phyloP scores from a whole-genome alignment of 2,888 invertebrate species.

The Drosophila conformis region DNA sequence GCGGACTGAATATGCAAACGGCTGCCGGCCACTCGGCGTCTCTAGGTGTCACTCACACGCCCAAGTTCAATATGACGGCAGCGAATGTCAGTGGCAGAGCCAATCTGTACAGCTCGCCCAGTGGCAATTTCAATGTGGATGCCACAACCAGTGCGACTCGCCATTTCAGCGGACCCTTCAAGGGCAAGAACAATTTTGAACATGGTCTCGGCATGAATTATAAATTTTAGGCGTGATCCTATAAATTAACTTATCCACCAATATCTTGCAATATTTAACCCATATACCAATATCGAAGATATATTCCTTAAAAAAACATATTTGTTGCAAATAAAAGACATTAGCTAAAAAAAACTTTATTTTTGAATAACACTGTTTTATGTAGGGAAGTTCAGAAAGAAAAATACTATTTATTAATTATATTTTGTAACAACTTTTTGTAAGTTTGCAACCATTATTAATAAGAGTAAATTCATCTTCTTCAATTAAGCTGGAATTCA shows the following conservation, averaged over 20 bases:
- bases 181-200: constrained; percentile 58
- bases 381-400: not conserved
- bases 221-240: constrained; percentile 51
- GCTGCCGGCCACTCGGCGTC: constrained; percentile 69
- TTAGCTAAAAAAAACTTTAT: not conserved
- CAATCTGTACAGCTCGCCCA: constrained; percentile 73
- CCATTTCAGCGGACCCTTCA: constrained; percentile 66
- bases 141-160: constrained; percentile 70
- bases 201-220: constrained; percentile 61
- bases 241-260: not conserved
- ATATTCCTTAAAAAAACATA: not conserved
- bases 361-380: not conserved
- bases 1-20: constrained; percentile 65
- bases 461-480: not conserved
- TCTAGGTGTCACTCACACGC: constrained; percentile 67
- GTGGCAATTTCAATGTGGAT: constrained; percentile 68
- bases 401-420: not conserved
- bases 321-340: not conserved
- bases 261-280: not conserved
- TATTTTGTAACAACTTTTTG: not conserved
- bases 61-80: constrained; percentile 70
- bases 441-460: not conserved
- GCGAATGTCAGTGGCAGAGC: constrained; percentile 66
- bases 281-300: not conserved
- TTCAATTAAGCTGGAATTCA: not conserved